Percentiles rank a stretch among this genome's conserved stretches.
phyloP scores from a whole-genome alignment of 1,140 invertebrate species.

The Penaeus indicus region DNA sequence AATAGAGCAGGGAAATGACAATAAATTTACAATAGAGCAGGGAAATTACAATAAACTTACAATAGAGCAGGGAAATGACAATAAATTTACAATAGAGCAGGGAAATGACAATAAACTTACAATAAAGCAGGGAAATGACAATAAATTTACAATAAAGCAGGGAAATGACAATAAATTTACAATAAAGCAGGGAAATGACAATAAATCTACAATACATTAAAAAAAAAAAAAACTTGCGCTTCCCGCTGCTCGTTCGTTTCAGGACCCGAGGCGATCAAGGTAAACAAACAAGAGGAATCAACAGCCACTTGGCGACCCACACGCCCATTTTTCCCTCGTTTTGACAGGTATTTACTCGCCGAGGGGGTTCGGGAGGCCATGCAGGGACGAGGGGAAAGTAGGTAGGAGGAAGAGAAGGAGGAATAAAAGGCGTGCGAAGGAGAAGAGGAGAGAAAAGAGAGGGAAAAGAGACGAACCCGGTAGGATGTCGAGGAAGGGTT shows the following conservation, averaged over 20 bases:
- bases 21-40: too few species aligned
- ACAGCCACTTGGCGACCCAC: background rate
- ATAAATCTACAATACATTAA: too few species aligned
- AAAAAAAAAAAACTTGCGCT: background rate
- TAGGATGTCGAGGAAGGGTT: background rate
- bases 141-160: too few species aligned
- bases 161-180: too few species aligned
- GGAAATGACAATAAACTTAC: too few species aligned
- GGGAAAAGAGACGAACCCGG: background rate
- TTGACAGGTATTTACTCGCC: background rate
- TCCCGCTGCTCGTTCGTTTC: background rate
- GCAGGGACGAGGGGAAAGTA: background rate
- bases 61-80: too few species aligned
- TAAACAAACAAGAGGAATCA: conserved; percentile 3
- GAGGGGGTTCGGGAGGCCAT: too few species aligned
- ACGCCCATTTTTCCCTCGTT: background rate
- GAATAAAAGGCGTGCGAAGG: background rate
- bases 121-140: too few species aligned
- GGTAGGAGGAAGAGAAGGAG: background rate
- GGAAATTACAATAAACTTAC: too few species aligned
- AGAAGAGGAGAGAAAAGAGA: background rate
- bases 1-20: too few species aligned
- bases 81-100: too few species aligned
- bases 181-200: too few species aligned
- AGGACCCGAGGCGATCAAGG: conserved; percentile 3